These are phyloP conservation scores for Heliconius ismenius DNA, from an alignment of 2,888 invertebrate genomes.

Conservation along the genomic window DNA sequence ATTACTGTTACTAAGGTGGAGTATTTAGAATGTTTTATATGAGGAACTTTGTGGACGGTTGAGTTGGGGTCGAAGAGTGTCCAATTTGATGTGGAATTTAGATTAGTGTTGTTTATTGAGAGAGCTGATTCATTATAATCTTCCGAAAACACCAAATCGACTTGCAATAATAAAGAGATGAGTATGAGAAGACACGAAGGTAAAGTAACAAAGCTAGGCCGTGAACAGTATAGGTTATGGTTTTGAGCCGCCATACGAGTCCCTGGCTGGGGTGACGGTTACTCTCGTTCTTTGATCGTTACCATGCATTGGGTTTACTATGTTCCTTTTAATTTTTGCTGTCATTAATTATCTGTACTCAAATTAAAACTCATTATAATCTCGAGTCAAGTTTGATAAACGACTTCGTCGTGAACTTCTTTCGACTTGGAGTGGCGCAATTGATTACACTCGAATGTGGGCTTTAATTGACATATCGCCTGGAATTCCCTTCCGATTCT, in stretches of 20 bases:
- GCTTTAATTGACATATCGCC: constrained; percentile 75
- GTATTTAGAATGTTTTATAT: constrained; percentile 74
- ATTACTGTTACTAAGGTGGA: constrained; percentile 82
- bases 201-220: constrained; percentile 81
- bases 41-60: constrained; percentile 51
- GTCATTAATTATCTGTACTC: constrained; percentile 35
- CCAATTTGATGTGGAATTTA: constrained; percentile 66
- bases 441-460: constrained; percentile 66
- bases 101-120: constrained; percentile 57
- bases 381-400: constrained; percentile 73
- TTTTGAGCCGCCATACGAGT: constrained; percentile 80
- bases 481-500: constrained; percentile 65
- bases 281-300: constrained; percentile 64
- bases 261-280: constrained; percentile 72
- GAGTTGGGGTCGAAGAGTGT: constrained; percentile 65
- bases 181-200: constrained; percentile 79
- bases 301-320: constrained; percentile 77
- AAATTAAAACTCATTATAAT: constrained; percentile 34
- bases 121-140: constrained; percentile 59
- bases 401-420: constrained; percentile 68
- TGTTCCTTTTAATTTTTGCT: constrained; percentile 31
- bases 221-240: constrained; percentile 72
- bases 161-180: constrained; percentile 66
- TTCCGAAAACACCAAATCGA: constrained; percentile 60
- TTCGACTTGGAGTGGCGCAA: constrained; percentile 63